Conservation (phyloP, 2,888 invertebrate genomes). For the Leptopterna dolabrata region DNA sequence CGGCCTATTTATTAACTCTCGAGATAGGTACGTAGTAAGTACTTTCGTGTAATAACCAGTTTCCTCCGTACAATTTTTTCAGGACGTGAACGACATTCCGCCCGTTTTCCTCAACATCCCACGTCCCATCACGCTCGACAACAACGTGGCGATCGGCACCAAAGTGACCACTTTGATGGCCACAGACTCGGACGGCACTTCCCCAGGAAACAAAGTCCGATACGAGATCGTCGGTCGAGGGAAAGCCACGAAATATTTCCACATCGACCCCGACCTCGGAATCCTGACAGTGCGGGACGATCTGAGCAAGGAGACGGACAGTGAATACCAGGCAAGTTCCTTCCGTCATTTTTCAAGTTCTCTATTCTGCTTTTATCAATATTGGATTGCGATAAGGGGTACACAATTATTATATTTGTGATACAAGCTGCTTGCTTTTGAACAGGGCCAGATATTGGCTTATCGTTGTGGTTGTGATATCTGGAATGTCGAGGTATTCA, state of each 20-base stretch:
- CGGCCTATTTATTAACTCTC: too few species aligned
- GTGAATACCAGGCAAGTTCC: conserved; percentile 80
- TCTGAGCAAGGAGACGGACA: conserved; percentile 84
- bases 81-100: conserved; percentile 90
- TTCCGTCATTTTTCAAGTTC: not conserved
- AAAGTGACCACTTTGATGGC: conserved; percentile 83
- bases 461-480: too few species aligned
- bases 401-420: too few species aligned
- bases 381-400: too few species aligned
- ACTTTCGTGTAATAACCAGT: too few species aligned
- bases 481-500: too few species aligned
- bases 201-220: conserved; percentile 81
- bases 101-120: conserved; percentile 87
- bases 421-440: too few species aligned
- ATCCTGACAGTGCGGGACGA: conserved; percentile 84
- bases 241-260: conserved; percentile 86
- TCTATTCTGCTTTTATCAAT: not conserved
- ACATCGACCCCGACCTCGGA: conserved; percentile 87
- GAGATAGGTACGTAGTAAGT: too few species aligned
- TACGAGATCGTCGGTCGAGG: conserved; percentile 87
- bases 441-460: too few species aligned
- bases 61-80: too few species aligned
- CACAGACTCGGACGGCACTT: conserved; percentile 84
- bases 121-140: conserved; percentile 85
- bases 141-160: conserved; percentile 84